Percentiles rank a stretch among this genome's conserved stretches.
These are phyloP conservation scores for Zaprionus africanus DNA, from an alignment of 1,140 invertebrate genomes.

Conservation along the genomic window DNA sequence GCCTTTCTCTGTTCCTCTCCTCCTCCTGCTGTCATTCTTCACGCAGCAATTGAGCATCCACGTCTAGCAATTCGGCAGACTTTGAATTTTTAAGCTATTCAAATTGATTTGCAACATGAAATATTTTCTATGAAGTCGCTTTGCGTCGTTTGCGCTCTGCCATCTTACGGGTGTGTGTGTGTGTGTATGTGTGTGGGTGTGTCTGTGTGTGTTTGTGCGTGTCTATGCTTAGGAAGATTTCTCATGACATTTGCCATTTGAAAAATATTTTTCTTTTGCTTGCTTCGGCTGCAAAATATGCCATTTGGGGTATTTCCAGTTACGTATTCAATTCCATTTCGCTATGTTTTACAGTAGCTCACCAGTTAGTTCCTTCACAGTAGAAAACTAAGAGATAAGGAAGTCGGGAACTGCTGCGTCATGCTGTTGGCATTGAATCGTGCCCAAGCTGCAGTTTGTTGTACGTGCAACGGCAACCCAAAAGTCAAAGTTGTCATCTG, in stretches of 20 bases:
- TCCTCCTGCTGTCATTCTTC: neutral
- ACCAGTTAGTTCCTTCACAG: neutral
- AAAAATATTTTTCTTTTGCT: constrained; percentile 64
- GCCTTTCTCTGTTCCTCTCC: no score
- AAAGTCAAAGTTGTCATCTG: constrained; percentile 75
- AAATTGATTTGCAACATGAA: constrained; percentile 70
- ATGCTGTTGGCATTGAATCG: constrained; percentile 52
- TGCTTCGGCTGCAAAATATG: constrained; percentile 53
- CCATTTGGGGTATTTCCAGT: constrained; percentile 20
- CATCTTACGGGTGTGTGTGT: neutral
- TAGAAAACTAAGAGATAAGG: neutral
- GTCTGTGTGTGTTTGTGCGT: constrained; percentile 24
- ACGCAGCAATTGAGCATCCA: neutral
- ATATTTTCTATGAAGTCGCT: constrained; percentile 54
- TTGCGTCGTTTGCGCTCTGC: constrained; percentile 21
- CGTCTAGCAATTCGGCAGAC: constrained; percentile 33
- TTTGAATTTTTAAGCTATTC: constrained; percentile 64
- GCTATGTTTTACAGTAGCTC: neutral
- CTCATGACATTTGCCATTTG: constrained; percentile 67
- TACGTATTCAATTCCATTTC: neutral
- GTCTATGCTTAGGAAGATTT: constrained; percentile 48
- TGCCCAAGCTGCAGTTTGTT: constrained; percentile 71
- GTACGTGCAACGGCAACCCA: constrained; percentile 69
- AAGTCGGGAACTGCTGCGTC: neutral
- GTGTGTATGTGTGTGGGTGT: neutral